Conservation (phyloP, 2,888 invertebrate species). For the Acronicta aceris region DNA sequence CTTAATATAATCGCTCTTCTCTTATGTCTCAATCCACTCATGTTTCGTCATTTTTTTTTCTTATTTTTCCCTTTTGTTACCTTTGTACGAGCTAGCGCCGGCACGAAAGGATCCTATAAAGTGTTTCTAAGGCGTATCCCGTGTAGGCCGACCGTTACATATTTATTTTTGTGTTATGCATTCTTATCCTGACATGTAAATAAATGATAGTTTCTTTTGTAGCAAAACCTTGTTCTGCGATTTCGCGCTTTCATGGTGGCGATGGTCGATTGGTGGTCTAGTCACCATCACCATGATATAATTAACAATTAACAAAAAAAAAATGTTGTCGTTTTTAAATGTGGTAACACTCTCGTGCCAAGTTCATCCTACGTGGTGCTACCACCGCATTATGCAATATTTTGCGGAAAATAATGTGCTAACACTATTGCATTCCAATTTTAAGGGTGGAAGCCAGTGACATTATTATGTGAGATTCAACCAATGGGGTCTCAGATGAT, state of each 20-base stretch:
- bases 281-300: constrained; percentile 11
- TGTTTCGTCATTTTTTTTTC: constrained; percentile 73
- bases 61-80: constrained; percentile 84
- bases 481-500: too few species aligned
- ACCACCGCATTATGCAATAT: too few species aligned
- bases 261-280: constrained; percentile 34
- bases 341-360: too few species aligned
- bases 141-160: constrained; percentile 85
- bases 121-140: constrained; percentile 84
- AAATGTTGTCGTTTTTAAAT: constrained; percentile 6
- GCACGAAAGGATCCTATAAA: constrained; percentile 82
- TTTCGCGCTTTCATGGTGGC: constrained; percentile 86
- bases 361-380: too few species aligned
- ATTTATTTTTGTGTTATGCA: constrained; percentile 88
- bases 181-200: constrained; percentile 86
- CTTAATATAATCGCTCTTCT: constrained; percentile 33
- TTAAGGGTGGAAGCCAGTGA: too few species aligned
- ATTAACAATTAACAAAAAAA: constrained; percentile 14
- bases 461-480: too few species aligned
- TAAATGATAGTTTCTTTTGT: constrained; percentile 81
- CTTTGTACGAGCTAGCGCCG: constrained; percentile 88
- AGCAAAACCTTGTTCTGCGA: constrained; percentile 65
- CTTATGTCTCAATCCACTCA: constrained; percentile 56
- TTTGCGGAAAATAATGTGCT: too few species aligned
- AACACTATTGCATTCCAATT: too few species aligned